Conservation (phyloP, 2,888 invertebrate species). For the Chaetoderma sp. region DNA sequence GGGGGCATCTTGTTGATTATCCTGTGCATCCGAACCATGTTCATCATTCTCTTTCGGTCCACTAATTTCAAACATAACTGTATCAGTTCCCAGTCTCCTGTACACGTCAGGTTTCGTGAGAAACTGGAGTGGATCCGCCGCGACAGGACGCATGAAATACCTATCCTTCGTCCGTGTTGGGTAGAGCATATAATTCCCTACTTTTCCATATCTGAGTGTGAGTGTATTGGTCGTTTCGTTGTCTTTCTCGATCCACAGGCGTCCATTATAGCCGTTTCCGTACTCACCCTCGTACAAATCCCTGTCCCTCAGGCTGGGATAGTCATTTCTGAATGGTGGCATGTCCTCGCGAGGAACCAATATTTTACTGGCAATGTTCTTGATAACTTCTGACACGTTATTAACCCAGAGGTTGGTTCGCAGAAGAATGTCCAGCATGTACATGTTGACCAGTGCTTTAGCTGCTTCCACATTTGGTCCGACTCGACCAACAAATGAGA, state of each 20-base stretch:
- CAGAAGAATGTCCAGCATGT: constrained; percentile 30
- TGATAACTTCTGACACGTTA: no score
- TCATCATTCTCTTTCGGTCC: no score
- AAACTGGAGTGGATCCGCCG: constrained; percentile 31
- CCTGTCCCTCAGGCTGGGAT: constrained; percentile 4
- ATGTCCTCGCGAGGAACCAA: constrained; percentile 18
- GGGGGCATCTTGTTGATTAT: no score
- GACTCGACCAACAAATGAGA: constrained; percentile 27
- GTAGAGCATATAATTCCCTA: constrained; percentile 25
- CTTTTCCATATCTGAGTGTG: constrained; percentile 32
- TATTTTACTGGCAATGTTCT: constrained; percentile 18
- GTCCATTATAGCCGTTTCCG: constrained; percentile 33
- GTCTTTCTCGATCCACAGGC: constrained; percentile 22
- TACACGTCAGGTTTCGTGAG: constrained; percentile 35
- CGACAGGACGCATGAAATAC: constrained; percentile 27
- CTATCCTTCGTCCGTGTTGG: constrained; percentile 32
- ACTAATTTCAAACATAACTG: constrained; percentile 31
- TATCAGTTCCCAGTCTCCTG: constrained; percentile 6
- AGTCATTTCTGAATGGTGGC: constrained; percentile 7
- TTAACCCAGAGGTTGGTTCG: constrained; percentile 20
- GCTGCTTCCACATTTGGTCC: constrained; percentile 27
- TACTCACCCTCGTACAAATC: constrained; percentile 30
- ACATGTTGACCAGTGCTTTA: constrained; percentile 32
- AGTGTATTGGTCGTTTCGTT: constrained; percentile 20
- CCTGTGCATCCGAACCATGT: no score